These are phyloP conservation scores for Tupaia chinensis DNA, from an alignment of 2,113 vertebrate genomes.

Conservation along the genomic window DNA sequence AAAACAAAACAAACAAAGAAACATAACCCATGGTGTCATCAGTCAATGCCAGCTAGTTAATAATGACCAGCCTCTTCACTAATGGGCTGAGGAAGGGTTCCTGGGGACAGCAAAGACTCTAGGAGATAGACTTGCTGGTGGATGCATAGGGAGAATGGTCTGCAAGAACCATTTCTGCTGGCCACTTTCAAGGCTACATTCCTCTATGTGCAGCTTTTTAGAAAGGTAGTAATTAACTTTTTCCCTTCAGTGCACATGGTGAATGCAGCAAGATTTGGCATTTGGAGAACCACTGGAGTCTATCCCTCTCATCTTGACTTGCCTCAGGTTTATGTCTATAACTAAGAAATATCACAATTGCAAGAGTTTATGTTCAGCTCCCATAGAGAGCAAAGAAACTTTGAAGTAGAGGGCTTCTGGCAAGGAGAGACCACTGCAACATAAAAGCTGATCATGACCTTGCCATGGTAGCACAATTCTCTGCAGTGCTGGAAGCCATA, in stretches of 20 bases:
- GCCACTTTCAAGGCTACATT: conserved; percentile 12
- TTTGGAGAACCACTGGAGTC: conserved; percentile 66
- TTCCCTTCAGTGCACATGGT: conserved; percentile 30
- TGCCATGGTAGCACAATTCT: too few species aligned
- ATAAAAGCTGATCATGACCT: neutral
- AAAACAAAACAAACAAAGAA: too few species aligned
- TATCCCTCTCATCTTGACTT: conserved; percentile 48
- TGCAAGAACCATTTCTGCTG: conserved; percentile 44
- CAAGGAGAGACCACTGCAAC: neutral
- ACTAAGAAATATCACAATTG: conserved; percentile 53
- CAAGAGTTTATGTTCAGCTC: neutral
- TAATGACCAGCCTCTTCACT: conserved; percentile 81
- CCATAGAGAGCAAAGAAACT: conserved; percentile 33
- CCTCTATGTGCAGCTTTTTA: conserved; percentile 35
- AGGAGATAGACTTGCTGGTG: neutral
- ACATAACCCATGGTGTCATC: conserved; percentile 70
- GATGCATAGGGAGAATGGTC: neutral
- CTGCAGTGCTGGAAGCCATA: too few species aligned
- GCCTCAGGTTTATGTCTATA: conserved; percentile 38
- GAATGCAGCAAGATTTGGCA: conserved; percentile 50
- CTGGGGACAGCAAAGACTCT: neutral
- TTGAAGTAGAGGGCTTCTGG: neutral
- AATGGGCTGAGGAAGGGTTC: conserved; percentile 79
- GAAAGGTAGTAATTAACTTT: conserved; percentile 53
- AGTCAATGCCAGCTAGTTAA: conserved; percentile 86